Evolutionary conservation across 2,888 invertebrate genomes (phyloP).

Genomic region (Micropterix aruncella): DNA sequence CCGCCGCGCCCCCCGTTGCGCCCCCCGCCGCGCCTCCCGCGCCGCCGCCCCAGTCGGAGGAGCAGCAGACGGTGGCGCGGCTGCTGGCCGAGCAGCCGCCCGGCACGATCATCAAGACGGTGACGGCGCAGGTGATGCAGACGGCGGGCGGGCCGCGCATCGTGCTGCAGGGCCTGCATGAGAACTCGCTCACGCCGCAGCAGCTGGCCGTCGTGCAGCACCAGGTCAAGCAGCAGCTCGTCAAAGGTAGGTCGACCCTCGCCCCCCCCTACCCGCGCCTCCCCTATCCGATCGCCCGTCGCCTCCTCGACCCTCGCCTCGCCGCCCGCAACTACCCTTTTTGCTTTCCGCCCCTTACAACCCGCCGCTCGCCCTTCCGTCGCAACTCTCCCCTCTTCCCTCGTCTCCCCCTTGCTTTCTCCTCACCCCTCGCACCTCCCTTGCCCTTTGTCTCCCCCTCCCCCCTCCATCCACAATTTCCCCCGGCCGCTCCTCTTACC

Average conservation of each 20-base stretch:
- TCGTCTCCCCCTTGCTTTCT: no score
- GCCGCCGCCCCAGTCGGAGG: conserved; percentile 27
- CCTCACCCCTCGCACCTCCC: no score
- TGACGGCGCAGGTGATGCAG: conserved; percentile 77
- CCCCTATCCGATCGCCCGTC: no score
- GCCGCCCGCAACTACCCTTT: no score
- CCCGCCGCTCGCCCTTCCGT: no score
- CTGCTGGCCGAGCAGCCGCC: conserved; percentile 68
- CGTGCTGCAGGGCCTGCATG: conserved; percentile 72
- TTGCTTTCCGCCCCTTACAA: no score
- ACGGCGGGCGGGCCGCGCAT: conserved; percentile 76
- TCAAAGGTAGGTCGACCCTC: conserved; percentile 74
- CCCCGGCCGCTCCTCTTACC: no score
- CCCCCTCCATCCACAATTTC: no score
- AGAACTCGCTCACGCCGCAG: conserved; percentile 68
- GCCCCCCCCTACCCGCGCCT: no score
- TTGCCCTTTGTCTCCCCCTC: no score
- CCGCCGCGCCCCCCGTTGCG: conserved; percentile 12
- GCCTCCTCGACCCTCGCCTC: no score
- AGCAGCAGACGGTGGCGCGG: conserved; percentile 50
- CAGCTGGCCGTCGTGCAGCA: conserved; percentile 74
- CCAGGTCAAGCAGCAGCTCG: conserved; percentile 77
- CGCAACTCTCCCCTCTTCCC: no score
- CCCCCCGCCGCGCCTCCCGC: conserved; percentile 15
- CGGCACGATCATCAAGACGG: conserved; percentile 75